Conservation (phyloP, 2,888 invertebrate genomes). For the Parnassius orleans region DNA sequence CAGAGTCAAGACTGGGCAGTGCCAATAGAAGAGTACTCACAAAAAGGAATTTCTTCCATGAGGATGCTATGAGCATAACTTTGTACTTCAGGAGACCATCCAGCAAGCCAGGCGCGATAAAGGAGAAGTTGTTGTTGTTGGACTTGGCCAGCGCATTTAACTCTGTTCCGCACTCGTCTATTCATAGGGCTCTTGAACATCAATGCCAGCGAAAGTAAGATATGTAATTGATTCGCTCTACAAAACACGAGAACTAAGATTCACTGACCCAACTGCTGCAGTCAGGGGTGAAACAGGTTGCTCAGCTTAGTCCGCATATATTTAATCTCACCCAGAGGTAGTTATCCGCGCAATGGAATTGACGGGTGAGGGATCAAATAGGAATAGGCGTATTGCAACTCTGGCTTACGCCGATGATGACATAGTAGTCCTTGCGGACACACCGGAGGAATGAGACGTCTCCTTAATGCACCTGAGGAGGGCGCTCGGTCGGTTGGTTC, state of each 20-base stretch:
- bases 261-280: not conserved
- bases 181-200: not conserved
- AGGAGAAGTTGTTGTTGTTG: not conserved
- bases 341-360: not conserved
- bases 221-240: not conserved
- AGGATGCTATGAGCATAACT: no score
- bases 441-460: no score
- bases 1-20: no score
- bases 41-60: no score
- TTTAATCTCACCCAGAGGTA: not conserved
- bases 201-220: not conserved
- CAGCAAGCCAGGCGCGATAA: not conserved
- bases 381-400: no score
- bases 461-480: no score
- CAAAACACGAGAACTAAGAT: not conserved
- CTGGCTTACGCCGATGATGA: no score
- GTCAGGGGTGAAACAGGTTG: not conserved
- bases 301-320: conserved; percentile 3
- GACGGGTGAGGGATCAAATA: no score
- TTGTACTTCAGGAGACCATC: no score
- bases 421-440: no score
- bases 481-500: no score
- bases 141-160: not conserved
- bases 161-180: not conserved
- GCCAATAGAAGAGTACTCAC: no score